Conservation (phyloP, 2,797 vertebrate genomes). For the Carduelis carduelis region DNA sequence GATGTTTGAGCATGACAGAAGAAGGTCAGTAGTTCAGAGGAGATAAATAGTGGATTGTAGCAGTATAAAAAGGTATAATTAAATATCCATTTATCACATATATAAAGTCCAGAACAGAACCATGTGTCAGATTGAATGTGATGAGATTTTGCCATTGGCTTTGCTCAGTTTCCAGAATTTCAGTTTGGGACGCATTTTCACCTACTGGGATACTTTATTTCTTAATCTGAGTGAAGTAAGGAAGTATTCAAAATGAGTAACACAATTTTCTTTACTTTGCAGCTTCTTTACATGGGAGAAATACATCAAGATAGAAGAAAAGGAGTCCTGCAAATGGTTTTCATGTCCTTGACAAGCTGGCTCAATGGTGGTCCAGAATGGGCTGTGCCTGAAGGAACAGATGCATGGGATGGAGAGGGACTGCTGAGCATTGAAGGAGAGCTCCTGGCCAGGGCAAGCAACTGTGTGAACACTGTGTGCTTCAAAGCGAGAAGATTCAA, state of each 20-base stretch:
- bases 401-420: accelerated
- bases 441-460: neutral
- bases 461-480: neutral
- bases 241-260: neutral
- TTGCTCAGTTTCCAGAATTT: neutral
- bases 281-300: neutral
- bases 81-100: neutral
- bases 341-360: accelerated
- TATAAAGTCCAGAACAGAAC: neutral
- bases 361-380: neutral
- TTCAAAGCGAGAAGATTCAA: neutral
- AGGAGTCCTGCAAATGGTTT: neutral
- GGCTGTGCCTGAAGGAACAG: neutral
- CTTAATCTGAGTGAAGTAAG: neutral
- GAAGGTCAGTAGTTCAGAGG: neutral
- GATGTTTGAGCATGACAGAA: neutral
- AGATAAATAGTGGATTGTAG: neutral
- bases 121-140: neutral
- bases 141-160: neutral
- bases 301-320: neutral
- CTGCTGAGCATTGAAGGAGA: neutral
- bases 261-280: neutral
- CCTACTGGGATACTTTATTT: neutral
- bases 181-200: neutral
- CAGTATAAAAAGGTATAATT: neutral